Evolutionary conservation across 2,797 vertebrate genomes (phyloP), one percentile per base, ranked within the genome.

Genomic region (Typhlichthys eigenmanni): DNA sequence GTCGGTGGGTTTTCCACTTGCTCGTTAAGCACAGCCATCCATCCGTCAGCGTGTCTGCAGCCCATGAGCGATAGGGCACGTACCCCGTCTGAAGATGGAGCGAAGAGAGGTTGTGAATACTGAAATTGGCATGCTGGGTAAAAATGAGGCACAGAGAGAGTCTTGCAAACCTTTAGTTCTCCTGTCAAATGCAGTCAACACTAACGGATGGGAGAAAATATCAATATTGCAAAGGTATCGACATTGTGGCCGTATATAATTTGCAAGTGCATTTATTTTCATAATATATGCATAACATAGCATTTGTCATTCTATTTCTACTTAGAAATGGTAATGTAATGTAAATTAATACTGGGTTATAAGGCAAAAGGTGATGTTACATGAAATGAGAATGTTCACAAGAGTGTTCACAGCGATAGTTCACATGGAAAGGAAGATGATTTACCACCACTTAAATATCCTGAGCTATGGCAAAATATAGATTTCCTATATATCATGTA

Each of bases 1-100:
- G 77, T 75, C 68, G 81, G 79, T 75, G 87, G 84, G 75, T 82
- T 89, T 90, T 89, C 86, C 88, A 77, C 79, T 58, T 74, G 83
- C 87, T 90, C 85, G 79, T 89, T 91, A 88, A 87, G 85, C 75
- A 70, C 81, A 78, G 90, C 86, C 87, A 87, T 88, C 85, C 89
- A 88, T 91, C 89, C 83, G 82, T 90, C 88, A 89, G 82, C 86
- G 81, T 86, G 83, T 79, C 68, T 12, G 80, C 78, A 60, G 85
- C 83, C 72, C 80, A 75, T 74, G 79, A 83, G 86, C 79, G 84
- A 88, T 86, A 82, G 78, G 81, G 87, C 85, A 90, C 87, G 86
- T 88, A 89, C 81, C 4, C 82, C 55, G 83, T 83, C 85, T 86
- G 87, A 85, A 85, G 82, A 80, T 69, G 2, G 64, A 13, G 81